Conservation (phyloP, 2,888 invertebrate species). For the Melipona beecheii region DNA sequence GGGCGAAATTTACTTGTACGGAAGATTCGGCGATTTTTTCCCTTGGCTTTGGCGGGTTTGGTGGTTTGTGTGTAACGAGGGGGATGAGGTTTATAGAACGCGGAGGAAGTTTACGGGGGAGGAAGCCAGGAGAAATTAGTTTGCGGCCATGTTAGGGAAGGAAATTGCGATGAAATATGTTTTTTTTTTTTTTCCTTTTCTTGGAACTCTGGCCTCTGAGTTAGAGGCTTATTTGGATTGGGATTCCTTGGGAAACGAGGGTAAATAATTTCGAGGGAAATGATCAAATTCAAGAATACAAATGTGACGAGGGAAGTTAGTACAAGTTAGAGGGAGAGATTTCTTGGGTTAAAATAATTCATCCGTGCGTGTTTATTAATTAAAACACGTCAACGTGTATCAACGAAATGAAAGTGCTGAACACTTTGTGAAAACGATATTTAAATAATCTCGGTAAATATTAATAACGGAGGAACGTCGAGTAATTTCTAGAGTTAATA, state of each 20-base stretch:
- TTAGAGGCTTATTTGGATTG: no score
- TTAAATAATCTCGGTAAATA: neutral
- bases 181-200: no score
- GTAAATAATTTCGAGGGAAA: no score
- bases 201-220: no score
- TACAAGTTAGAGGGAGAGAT: neutral
- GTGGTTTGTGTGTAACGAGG: neutral
- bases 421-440: neutral
- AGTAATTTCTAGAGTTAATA: no score
- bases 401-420: neutral
- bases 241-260: no score
- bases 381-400: neutral
- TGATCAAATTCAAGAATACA: no score
- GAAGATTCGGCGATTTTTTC: constrained; percentile 1
- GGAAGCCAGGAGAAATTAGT: neutral
- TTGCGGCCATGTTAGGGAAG: neutral
- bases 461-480: no score
- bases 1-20: constrained; percentile 28
- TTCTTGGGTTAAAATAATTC: neutral
- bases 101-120: neutral
- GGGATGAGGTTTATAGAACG: neutral
- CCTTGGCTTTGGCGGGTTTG: neutral
- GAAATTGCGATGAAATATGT: neutral
- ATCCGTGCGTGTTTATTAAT: neutral
- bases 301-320: no score